Evolutionary conservation across 2,888 invertebrate species (phyloP), one percentile per base, ranked within the genome.

Genomic region (Pyrochroa serraticornis): DNA sequence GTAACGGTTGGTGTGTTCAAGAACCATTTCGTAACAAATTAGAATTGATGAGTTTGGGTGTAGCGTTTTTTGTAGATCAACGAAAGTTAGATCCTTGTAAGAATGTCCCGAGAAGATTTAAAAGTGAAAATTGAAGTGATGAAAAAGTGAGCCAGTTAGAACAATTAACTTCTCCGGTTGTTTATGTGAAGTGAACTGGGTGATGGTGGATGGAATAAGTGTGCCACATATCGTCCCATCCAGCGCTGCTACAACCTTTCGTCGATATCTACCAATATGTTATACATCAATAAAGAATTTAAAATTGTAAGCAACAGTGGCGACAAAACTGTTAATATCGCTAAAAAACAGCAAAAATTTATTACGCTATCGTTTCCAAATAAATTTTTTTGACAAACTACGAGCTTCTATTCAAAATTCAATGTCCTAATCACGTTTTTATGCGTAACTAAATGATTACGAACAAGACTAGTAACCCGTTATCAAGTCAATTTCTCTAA

Each of bases 1-100:
- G n/a, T n/a, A n/a, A n/a, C n/a, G n/a, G n/a, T n/a, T n/a, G n/a
- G n/a, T n/a, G n/a, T n/a, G n/a, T n/a, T n/a, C n/a, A n/a, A n/a
- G n/a, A n/a, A n/a, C n/a, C 31, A 41, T 50, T 50, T 42, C 50
- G 42, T 42, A 42, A 50, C 37, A 38, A 38, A 43, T 41, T 62
- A 34, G 41, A 51, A 47, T 38, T 41, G 32, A 50, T 34, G 38
- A 42, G 57, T 47, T 22, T 60, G 52, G 60, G 63, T 44, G 63
- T 57, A 60, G 57, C 53, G 22, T 45, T 54, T 59, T 64, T 64
- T 62, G 41, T 63, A 46, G 58, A 63, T 33, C 60, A 63, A 55
- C 58, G 64, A 64, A 64, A 64, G 64, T 63, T 64, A 58, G 58
- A 60, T 64, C 54, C 57, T 61, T 56, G 50, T 56, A 59, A 59